Conservation (phyloP, 2,113 vertebrate species). For the Xiphias gladius region DNA sequence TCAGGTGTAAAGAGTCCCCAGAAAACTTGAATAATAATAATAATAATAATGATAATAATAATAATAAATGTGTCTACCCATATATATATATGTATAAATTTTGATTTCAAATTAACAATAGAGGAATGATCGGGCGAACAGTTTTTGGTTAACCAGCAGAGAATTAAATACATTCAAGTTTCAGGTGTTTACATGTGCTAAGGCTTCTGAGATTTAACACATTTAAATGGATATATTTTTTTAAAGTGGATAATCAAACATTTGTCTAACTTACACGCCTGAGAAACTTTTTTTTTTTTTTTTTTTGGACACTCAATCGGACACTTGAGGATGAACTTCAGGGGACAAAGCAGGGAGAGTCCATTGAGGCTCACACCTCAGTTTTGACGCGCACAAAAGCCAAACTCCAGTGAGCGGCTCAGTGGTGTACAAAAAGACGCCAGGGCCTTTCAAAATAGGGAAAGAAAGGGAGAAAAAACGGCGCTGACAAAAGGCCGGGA, state of each 20-base stretch:
- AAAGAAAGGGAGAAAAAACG: slow-evolving; percentile 97
- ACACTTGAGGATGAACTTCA: slow-evolving; percentile 99
- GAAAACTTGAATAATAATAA: background rate
- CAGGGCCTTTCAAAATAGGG: slow-evolving; percentile 96
- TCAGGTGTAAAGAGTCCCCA: no score
- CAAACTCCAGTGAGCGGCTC: slow-evolving; percentile 92
- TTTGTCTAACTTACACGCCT: slow-evolving; percentile 96
- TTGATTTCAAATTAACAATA: background rate
- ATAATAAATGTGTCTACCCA: slow-evolving; percentile 1
- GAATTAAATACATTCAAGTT: background rate
- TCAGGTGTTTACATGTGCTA: slow-evolving; percentile 3
- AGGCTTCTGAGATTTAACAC: slow-evolving; percentile 45
- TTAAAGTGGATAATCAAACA: slow-evolving; percentile 98
- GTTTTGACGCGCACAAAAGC: slow-evolving; percentile 96
- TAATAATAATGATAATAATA: slow-evolving; percentile 10
- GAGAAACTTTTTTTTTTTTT: slow-evolving; percentile 90
- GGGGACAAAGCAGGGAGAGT: slow-evolving; percentile 97
- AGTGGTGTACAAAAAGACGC: slow-evolving; percentile 96
- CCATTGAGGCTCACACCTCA: slow-evolving; percentile 99
- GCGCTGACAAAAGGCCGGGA: slow-evolving; percentile 94
- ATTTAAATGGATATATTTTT: slow-evolving; percentile 83
- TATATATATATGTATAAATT: background rate
- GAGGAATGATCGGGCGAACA: background rate
- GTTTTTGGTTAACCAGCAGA: background rate
- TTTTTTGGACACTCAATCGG: slow-evolving; percentile 93